Evolutionary conservation across 2,113 vertebrate genomes (phyloP), one percentile per base, ranked within the genome.

Genomic region (Sturnus vulgaris): DNA sequence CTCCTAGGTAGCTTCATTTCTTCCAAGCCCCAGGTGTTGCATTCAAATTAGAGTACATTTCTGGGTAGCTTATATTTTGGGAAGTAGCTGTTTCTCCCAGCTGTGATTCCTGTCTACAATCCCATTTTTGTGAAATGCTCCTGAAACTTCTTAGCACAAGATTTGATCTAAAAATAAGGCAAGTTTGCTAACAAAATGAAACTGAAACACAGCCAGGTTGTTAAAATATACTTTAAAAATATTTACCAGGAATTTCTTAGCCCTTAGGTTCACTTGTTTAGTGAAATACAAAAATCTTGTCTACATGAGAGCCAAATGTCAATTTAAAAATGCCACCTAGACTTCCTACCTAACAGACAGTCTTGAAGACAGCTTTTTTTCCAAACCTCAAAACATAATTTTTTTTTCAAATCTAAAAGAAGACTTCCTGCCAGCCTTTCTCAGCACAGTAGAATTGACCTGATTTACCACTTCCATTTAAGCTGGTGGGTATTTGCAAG

Each of bases 11-110:
- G 64, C 40, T 53, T 44, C 35, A 23, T 53, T 91, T 90, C 71
- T 84, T 86, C 71, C 35, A 53, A 68, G 31, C 21, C 49, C 25
- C 2, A 10, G 57, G 23, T 50, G 17, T 16, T 64, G 16, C n/a
- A 31, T 79, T 92, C 24, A 73, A 65, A 89, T 80, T 25, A 77
- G 50, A 65, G n/a, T 35, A 44, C 2, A 22, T 72, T 94, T 95
- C 69, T 75, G 70, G 30, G 40, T 49, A 57, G 20, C 31, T 95
- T 64, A 20, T 96, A 71, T 93, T 96, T 95, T 93, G 61, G 83
- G 85, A 96, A 86, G 69, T 25, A 69, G 73, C 66, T 85, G 40
- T 46, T 95, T 92, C 59, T 95, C 70, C 87, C 87, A 85, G 66
- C 63, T 92, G 46, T 68, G 75, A 93, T 77, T 92, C 40, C 82